Percentiles rank a stretch among this genome's conserved stretches.
Evolutionary conservation across 2,113 vertebrate genomes (phyloP).

Genomic region (Ameiurus melas): DNA sequence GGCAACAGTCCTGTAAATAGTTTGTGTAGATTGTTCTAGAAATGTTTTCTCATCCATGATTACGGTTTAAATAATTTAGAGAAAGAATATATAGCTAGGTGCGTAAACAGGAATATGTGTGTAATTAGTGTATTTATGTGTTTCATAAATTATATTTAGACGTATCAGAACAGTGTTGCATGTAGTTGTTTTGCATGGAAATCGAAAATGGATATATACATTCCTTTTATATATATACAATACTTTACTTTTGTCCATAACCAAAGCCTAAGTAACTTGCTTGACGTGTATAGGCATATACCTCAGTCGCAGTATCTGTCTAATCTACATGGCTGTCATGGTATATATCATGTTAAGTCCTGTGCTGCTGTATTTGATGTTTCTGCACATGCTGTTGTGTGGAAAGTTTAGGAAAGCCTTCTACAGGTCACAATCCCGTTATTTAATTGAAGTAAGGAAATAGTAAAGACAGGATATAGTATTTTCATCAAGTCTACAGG

Average conservation of each 20-base stretch:
- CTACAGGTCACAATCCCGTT: background rate
- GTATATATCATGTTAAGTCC: background rate
- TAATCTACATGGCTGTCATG: background rate
- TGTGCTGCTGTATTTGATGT: conserved; percentile 10
- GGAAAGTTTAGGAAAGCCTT: background rate
- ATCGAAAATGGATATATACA: background rate
- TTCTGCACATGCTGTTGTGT: background rate
- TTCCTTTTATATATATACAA: too few relatives aligned
- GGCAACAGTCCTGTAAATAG: background rate
- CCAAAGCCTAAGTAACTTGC: background rate
- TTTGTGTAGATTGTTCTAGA: background rate
- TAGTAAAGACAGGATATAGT: background rate
- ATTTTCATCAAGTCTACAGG: background rate
- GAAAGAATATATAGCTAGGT: background rate
- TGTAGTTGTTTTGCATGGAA: background rate
- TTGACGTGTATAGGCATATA: background rate
- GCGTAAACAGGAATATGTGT: background rate
- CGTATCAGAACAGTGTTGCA: too few relatives aligned
- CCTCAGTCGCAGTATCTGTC: background rate
- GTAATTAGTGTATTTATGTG: background rate
- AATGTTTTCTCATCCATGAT: background rate
- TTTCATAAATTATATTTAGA: background rate
- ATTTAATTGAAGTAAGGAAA: background rate
- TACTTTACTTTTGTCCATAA: background rate
- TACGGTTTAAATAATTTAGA: too few relatives aligned